phyloP scores from a whole-genome alignment of 2,797 vertebrate species.

The Neostethus bicornis region DNA sequence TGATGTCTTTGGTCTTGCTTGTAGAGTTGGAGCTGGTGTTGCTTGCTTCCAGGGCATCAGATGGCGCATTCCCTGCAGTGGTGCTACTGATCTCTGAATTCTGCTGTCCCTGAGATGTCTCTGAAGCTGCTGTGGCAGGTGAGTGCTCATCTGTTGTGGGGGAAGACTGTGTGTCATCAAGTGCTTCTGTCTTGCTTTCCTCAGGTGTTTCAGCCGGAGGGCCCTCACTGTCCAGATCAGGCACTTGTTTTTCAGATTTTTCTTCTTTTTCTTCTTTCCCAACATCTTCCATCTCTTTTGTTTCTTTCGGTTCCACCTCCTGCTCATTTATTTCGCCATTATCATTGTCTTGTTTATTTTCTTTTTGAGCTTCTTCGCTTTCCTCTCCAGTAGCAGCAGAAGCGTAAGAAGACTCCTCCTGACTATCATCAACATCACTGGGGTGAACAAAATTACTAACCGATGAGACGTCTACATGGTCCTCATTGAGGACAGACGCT shows the following conservation, averaged over 20 bases:
- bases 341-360: conserved; percentile 24
- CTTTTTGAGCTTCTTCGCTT: conserved; percentile 19
- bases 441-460: conserved; percentile 47
- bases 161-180: conserved; percentile 33
- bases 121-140: conserved; percentile 29
- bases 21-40: conserved; percentile 30
- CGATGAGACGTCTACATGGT: conserved; percentile 55
- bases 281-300: conserved; percentile 22
- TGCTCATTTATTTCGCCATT: conserved; percentile 18
- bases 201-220: conserved; percentile 26
- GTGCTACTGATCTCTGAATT: conserved; percentile 28
- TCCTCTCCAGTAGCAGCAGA: conserved; percentile 50
- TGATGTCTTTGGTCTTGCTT: conserved; percentile 83
- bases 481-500: conserved; percentile 61
- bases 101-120: conserved; percentile 25
- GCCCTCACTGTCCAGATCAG: conserved; percentile 20
- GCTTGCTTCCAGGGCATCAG: conserved; percentile 10
- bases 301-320: conserved; percentile 22
- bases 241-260: conserved; percentile 25
- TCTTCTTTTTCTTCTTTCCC: conserved; percentile 18
- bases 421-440: conserved; percentile 54
- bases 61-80: conserved; percentile 20
- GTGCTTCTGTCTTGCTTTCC: conserved; percentile 37
- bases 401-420: conserved; percentile 58
- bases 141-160: conserved; percentile 38